Percentiles rank a stretch among this genome's conserved stretches.
These are phyloP conservation scores for Lycopodina hypogea DNA, from an alignment of 37 sponge, comb jelly and placozoan species.

Conservation along the genomic window DNA sequence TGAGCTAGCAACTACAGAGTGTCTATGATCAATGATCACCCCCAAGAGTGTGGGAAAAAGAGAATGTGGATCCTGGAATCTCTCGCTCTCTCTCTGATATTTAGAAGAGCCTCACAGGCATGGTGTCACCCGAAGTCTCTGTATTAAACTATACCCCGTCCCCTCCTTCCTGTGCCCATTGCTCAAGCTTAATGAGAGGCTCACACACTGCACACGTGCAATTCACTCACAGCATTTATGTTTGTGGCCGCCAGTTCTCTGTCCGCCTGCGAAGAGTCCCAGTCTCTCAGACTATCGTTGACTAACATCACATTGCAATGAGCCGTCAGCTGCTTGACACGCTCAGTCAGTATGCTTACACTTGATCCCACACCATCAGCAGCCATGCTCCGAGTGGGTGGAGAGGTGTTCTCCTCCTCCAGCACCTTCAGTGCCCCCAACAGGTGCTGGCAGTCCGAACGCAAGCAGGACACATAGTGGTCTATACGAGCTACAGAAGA, in stretches of 20 bases:
- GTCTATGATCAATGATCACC: too few species aligned
- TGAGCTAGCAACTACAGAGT: too few species aligned
- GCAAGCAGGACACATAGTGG: background rate
- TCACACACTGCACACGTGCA: too few species aligned
- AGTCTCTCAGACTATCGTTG: conserved; percentile 50
- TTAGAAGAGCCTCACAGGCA: too few species aligned
- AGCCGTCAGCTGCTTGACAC: conserved; percentile 32
- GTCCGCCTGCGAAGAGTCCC: conserved; percentile 23
- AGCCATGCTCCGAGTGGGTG: background rate
- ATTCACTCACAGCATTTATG: conserved; percentile 31
- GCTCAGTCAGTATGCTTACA: conserved; percentile 5
- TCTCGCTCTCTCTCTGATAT: too few species aligned
- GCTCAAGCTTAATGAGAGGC: too few species aligned
- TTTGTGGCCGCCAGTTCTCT: background rate
- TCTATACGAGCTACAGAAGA: conserved; percentile 35
- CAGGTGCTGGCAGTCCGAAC: background rate
- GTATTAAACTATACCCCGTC: too few species aligned
- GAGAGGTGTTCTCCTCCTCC: background rate
- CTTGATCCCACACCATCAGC: background rate
- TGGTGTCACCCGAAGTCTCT: too few species aligned
- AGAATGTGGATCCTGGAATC: too few species aligned
- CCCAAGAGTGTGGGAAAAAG: too few species aligned
- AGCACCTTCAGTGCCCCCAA: background rate
- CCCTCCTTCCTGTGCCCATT: too few species aligned
- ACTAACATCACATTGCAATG: conserved; percentile 48